A percentile compares a stretch with the other conserved stretches of the same genome.
Conservation (phyloP, 2,113 vertebrate species). For the Rostratula benghalensis region DNA sequence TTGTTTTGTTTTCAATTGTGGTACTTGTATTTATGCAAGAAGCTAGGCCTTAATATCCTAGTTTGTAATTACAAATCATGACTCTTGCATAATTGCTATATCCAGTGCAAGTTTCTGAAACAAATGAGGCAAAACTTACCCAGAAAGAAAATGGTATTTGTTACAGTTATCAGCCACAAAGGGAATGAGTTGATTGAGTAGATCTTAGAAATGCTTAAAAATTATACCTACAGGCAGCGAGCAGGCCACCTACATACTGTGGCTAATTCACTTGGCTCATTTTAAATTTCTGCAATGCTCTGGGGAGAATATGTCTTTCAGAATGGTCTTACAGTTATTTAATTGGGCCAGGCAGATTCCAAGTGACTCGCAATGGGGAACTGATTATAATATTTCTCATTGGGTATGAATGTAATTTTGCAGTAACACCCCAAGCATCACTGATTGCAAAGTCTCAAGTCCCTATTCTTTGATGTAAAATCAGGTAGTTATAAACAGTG, state of each 20-base stretch:
- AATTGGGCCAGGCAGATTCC: neutral
- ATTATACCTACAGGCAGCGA: neutral
- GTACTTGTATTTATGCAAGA: neutral
- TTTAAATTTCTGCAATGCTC: neutral
- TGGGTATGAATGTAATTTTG: neutral
- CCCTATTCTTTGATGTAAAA: neutral
- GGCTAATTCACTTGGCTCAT: neutral
- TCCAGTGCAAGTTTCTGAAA: neutral
- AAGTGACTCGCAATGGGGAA: neutral
- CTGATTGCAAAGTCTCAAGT: neutral
- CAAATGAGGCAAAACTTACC: neutral
- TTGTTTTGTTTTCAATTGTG: neutral
- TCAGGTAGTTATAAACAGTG: neutral
- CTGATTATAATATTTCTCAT: constrained; percentile 2
- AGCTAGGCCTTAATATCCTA: neutral
- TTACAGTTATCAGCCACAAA: neutral
- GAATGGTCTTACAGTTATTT: neutral
- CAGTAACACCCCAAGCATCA: neutral
- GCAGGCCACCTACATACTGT: neutral
- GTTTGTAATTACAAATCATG: neutral
- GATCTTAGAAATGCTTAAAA: neutral
- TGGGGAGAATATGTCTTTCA: neutral
- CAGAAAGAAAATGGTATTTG: neutral
- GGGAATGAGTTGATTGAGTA: neutral
- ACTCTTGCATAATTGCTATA: neutral